A percentile compares a stretch with the other conserved stretches of the same genome.
Evolutionary conservation across 2,113 vertebrate species (phyloP).

Genomic region (Danionella cerebrum): DNA sequence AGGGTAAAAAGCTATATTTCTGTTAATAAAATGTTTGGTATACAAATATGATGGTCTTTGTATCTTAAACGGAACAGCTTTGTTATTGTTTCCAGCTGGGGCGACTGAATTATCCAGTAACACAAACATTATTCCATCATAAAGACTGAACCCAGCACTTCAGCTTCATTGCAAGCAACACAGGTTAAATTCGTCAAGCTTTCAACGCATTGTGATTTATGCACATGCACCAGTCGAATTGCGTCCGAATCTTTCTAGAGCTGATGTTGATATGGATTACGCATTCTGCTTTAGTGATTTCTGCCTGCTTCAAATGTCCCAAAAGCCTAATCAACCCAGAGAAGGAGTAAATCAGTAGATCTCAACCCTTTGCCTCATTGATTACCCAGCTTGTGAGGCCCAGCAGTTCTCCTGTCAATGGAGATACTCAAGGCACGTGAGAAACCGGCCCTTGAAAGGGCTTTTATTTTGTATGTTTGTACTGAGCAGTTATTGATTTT

Average conservation of each 20-base stretch:
- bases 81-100: no score
- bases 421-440: constrained; percentile 51
- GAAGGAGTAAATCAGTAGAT: constrained; percentile 61
- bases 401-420: constrained; percentile 46
- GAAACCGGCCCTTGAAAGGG: constrained; percentile 52
- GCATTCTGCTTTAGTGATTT: constrained; percentile 25
- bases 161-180: background rate
- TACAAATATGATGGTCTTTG: no score
- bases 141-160: background rate
- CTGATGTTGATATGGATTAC: constrained; percentile 31
- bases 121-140: background rate
- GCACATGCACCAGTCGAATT: constrained; percentile 6
- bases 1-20: no score
- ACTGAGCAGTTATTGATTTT: constrained; percentile 58
- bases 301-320: constrained; percentile 14
- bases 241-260: constrained; percentile 7
- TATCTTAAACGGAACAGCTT: no score
- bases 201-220: background rate
- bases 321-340: constrained; percentile 50
- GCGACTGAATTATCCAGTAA: no score
- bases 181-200: background rate
- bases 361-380: constrained; percentile 56
- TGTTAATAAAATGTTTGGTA: no score
- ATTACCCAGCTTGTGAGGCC: constrained; percentile 48
- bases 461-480: constrained; percentile 59